Base-by-base conservation (phyloP, 2,797 vertebrate genomes). In the Notolepis coatsorum region DNA sequence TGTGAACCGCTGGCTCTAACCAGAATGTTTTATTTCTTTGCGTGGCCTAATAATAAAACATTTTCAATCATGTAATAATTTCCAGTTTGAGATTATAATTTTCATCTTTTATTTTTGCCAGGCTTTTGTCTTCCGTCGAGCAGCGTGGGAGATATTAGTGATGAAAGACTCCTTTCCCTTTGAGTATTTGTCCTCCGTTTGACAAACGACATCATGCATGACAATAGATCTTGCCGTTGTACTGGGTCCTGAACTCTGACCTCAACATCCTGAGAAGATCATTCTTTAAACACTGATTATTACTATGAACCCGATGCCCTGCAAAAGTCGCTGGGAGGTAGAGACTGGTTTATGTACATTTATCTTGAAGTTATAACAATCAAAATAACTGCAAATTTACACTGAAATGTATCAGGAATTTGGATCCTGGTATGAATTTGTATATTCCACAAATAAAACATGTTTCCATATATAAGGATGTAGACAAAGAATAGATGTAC, bases 221-320 rank as follows among this genome's bases (percentile, higher is more conserved):
- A 87, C 82, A 84, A 85, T 71, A 21, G 70, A 38, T 91, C 78
- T 87, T 28, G 71, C 70, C 7, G 25, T 64, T 18, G 39, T n/a
- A 48, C 61, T 5, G 48, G 61, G 69, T 48, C 60, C 23, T 79
- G 78, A 81, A 8, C 85, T 84, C 68, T 83, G 84, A 83, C 81
- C 81, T 46, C 71, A 27, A 17, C 73, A 74, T 71, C 73, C 56
- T 55, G 58, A 72, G 71, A 82, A 71, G 64, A 68, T 84, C 45
- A 51, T 71, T 72, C 49, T 77, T 82, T 82, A 82, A 84, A 80
- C 54, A 24, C 72, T 65, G 64, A 68, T 84, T 67, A 86, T 84
- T 49, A 59, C 65, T 68, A 47, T 80, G 73, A 81, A 85, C 83
- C 59, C 1, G 15, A 28, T 73, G 65, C 21, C 63, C 65, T 30